Percentiles rank a stretch among this genome's conserved stretches.
These are phyloP conservation scores for Ceyx erithaca DNA, from an alignment of 2,797 vertebrate genomes.

Conservation along the genomic window DNA sequence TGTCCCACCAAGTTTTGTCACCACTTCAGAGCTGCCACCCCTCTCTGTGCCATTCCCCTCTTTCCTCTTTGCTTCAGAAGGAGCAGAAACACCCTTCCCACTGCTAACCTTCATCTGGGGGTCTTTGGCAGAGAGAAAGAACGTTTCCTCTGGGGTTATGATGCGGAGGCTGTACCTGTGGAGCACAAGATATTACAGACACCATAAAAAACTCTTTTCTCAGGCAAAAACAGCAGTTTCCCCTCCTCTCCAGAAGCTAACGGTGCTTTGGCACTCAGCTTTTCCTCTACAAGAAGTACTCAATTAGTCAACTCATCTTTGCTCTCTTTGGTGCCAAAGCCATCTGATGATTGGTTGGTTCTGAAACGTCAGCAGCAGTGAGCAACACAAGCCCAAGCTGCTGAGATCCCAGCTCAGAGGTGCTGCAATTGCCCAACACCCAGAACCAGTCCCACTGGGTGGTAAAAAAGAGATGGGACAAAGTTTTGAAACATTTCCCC, in stretches of 20 bases:
- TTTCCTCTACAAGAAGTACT: background rate
- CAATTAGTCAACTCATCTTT: background rate
- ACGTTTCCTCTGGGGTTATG: slow-evolving; percentile 74
- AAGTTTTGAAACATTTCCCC: background rate
- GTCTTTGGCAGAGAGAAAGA: slow-evolving; percentile 63
- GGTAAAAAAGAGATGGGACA: background rate
- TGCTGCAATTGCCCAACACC: fast-evolving
- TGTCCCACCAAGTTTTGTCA: background rate
- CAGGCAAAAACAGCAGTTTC: background rate
- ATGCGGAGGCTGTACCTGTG: slow-evolving; percentile 49
- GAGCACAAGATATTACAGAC: background rate
- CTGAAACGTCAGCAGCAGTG: background rate
- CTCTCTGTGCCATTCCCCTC: too few species aligned
- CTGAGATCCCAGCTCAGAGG: background rate
- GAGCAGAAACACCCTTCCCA: background rate
- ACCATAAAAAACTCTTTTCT: background rate
- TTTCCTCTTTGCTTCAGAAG: background rate
- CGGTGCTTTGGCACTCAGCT: background rate
- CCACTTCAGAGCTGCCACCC: background rate
- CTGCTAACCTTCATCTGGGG: slow-evolving; percentile 53
- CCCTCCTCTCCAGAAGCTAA: background rate
- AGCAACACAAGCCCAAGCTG: background rate
- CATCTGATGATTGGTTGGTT: background rate
- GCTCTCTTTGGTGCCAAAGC: background rate
- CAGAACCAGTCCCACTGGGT: background rate